Evolutionary conservation across 1,140 invertebrate genomes (phyloP).

Genomic region (Hydropsyche tenuis): DNA sequence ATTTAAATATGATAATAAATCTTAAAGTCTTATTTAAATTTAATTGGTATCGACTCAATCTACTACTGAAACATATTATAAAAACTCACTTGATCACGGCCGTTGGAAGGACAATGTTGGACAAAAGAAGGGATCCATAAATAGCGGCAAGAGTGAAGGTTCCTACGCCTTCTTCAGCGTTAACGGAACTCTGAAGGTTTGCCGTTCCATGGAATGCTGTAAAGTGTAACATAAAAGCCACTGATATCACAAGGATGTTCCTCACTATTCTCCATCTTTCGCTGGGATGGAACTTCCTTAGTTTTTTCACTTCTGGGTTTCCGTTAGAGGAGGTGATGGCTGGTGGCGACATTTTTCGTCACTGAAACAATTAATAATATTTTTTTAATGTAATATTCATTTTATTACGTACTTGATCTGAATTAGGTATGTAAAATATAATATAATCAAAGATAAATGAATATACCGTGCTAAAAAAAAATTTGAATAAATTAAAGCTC

Average conservation of each 20-base stretch:
- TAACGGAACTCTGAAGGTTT: conserved; percentile 79
- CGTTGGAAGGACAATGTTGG: conserved; percentile 81
- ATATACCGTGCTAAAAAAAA: too few species aligned
- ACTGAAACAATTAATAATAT: not conserved
- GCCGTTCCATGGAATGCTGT: conserved; percentile 83
- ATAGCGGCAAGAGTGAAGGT: conserved; percentile 76
- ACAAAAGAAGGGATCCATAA: conserved; percentile 81
- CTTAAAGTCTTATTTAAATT: too few species aligned
- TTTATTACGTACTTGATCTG: too few species aligned
- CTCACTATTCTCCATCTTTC: conserved; percentile 74
- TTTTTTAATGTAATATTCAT: too few species aligned
- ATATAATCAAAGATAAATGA: too few species aligned
- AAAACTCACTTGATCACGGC: conserved; percentile 72
- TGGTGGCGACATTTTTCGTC: not conserved
- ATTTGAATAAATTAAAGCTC: too few species aligned
- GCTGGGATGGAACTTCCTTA: conserved; percentile 49
- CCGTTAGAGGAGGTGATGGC: not conserved
- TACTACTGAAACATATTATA: not conserved
- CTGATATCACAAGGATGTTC: conserved; percentile 75
- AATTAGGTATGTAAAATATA: too few species aligned
- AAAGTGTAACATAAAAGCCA: conserved; percentile 83
- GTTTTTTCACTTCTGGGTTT: not conserved
- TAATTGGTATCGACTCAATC: too few species aligned
- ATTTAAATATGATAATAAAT: too few species aligned
- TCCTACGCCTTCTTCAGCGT: conserved; percentile 71